Percentiles rank a stretch among this genome's conserved stretches.
Evolutionary conservation across 1,140 invertebrate genomes (phyloP).

Genomic region (Chironomus tepperi): DNA sequence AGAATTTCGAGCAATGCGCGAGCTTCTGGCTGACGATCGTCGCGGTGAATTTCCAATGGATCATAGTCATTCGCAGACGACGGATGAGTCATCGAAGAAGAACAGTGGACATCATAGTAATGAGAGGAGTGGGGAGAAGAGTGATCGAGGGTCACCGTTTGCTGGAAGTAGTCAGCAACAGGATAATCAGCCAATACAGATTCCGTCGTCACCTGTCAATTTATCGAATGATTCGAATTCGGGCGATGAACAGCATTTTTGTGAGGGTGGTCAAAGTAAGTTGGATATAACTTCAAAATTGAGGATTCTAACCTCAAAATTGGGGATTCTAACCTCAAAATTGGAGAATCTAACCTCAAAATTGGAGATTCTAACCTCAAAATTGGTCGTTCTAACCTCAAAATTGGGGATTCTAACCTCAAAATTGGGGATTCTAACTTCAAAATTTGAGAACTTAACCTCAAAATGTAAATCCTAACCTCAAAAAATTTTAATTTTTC

Average conservation of each 20-base stretch:
- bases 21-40: neutral
- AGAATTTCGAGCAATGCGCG: neutral
- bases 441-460: too few species aligned
- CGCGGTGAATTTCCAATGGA: neutral
- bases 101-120: neutral
- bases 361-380: neutral
- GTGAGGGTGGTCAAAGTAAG: neutral
- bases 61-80: neutral
- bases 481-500: conserved; percentile 30
- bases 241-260: neutral
- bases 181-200: neutral
- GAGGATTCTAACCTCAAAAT: too few species aligned
- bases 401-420: too few species aligned
- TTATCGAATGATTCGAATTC: neutral
- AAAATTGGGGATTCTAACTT: too few species aligned
- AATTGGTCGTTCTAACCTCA: too few species aligned
- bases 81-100: neutral
- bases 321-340: neutral
- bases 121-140: neutral
- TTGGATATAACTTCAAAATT: too few species aligned
- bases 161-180: neutral
- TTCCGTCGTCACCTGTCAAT: neutral
- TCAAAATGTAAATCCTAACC: too few species aligned
- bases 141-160: neutral
- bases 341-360: too few species aligned